Evolutionary conservation across 2,113 vertebrate genomes (phyloP).

Genomic region (Sylvia atricapilla): DNA sequence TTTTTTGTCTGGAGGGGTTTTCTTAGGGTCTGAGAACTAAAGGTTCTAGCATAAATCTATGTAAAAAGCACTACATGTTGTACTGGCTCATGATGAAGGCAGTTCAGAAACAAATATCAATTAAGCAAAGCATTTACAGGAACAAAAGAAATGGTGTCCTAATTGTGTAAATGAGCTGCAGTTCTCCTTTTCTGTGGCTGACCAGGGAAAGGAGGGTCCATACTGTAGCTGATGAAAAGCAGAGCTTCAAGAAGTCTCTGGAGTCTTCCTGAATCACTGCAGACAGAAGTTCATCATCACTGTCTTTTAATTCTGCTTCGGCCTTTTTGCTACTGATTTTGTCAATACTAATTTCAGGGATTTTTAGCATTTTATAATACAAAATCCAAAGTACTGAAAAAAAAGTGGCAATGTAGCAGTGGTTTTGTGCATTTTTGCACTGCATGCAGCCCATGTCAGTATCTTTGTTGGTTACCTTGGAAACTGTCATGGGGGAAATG

Average conservation of each 20-base stretch:
- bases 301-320: neutral
- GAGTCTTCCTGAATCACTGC: neutral
- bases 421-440: neutral
- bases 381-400: neutral
- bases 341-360: neutral
- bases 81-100: neutral
- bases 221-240: neutral
- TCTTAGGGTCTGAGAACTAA: neutral
- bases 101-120: neutral
- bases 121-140: neutral
- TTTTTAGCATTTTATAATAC: neutral
- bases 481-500: slow-evolving; percentile 49
- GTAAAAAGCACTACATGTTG: neutral
- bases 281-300: neutral
- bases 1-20: neutral
- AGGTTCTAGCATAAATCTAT: neutral
- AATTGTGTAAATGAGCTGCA: neutral
- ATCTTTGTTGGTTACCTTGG: slow-evolving; percentile 70
- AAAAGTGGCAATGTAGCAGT: slow-evolving; percentile 3
- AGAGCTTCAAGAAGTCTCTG: neutral
- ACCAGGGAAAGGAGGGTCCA: neutral
- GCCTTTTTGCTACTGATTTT: neutral
- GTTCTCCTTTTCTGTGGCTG: neutral
- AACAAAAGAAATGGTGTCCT: neutral
- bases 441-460: slow-evolving; percentile 10